These are phyloP conservation scores for Cryptomyrus ogoouensis DNA, from an alignment of 2,113 vertebrate species.

Conservation along the genomic window DNA sequence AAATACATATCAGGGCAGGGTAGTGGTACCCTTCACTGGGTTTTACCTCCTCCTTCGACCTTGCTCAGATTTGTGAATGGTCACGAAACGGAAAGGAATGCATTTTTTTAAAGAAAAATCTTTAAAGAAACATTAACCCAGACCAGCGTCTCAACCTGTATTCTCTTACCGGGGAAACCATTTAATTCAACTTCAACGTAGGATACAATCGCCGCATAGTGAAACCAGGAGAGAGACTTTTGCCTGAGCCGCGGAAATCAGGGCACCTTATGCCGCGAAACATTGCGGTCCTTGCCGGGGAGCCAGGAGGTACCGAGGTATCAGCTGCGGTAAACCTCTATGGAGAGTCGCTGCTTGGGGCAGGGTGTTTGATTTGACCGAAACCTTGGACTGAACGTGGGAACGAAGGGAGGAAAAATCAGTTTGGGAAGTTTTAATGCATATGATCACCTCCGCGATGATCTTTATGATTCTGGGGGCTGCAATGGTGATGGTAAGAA, in stretches of 20 bases:
- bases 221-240: conserved; percentile 36
- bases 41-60: background rate
- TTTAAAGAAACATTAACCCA: conserved; percentile 13
- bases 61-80: conserved; percentile 13
- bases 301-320: conserved; percentile 52
- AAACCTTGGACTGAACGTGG: conserved; percentile 55
- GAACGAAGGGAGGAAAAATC: conserved; percentile 55
- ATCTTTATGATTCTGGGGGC: conserved; percentile 98
- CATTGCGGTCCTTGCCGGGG: conserved; percentile 32
- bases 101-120: background rate
- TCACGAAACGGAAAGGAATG: background rate
- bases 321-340: conserved; percentile 61
- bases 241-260: conserved; percentile 28
- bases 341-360: conserved; percentile 57
- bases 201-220: conserved; percentile 27
- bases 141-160: background rate
- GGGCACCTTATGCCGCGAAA: conserved; percentile 36
- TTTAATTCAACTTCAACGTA: conserved; percentile 8
- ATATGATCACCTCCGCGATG: conserved; percentile 98
- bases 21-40: background rate
- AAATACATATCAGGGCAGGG: background rate
- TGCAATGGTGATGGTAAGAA: conserved; percentile 96
- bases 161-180: background rate
- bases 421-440: conserved; percentile 75
- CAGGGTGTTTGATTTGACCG: conserved; percentile 49